These are phyloP conservation scores for Himalopsyche anomala DNA, from an alignment of 2,888 invertebrate genomes.

Conservation along the genomic window DNA sequence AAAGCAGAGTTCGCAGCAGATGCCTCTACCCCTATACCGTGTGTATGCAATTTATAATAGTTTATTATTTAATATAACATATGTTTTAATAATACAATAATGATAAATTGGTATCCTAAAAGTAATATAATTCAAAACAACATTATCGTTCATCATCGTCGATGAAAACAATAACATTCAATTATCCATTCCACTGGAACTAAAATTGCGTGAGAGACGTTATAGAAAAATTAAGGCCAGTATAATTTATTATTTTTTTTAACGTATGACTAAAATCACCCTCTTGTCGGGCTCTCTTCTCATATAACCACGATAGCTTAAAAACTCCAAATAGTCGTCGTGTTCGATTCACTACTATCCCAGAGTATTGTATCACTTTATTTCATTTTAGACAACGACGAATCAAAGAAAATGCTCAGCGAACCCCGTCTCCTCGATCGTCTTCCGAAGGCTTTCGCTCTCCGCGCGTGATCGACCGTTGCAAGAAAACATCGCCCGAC, in stretches of 20 bases:
- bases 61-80: slow-evolving; percentile 58
- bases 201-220: slow-evolving; percentile 57
- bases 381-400: slow-evolving; percentile 46
- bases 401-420: slow-evolving; percentile 46
- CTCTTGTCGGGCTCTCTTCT: background rate
- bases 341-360: slow-evolving; percentile 44
- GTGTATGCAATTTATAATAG: slow-evolving; percentile 59
- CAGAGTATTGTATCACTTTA: slow-evolving; percentile 47
- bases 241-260: slow-evolving; percentile 51
- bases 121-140: slow-evolving; percentile 58
- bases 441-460: background rate
- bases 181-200: slow-evolving; percentile 56
- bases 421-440: slow-evolving; percentile 4
- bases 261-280: slow-evolving; percentile 57
- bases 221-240: slow-evolving; percentile 59
- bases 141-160: slow-evolving; percentile 39
- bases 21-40: slow-evolving; percentile 35
- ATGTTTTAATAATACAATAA: slow-evolving; percentile 61
- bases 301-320: slow-evolving; percentile 39
- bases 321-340: slow-evolving; percentile 32
- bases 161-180: slow-evolving; percentile 24
- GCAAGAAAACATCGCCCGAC: background rate
- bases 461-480: background rate
- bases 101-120: slow-evolving; percentile 62
- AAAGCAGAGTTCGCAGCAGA: too few relatives aligned